These are phyloP conservation scores for Ceratothoa steindachneri DNA, from an alignment of 2,888 invertebrate genomes.

Conservation along the genomic window DNA sequence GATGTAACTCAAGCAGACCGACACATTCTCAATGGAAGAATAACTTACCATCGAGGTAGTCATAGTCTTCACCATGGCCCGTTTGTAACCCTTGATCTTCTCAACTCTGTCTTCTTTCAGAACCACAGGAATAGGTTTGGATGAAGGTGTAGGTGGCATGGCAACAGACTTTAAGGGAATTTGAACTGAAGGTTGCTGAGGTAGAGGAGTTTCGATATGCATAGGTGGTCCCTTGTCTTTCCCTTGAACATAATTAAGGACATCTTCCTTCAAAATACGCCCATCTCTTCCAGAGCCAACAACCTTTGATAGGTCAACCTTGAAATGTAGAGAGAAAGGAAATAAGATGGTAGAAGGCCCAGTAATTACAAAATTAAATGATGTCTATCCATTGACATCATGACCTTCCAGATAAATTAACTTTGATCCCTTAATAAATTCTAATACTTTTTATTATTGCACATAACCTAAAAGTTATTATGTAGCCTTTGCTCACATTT, in stretches of 20 bases:
- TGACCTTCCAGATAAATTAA: too few species aligned
- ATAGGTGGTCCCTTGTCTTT: slow-evolving; percentile 21
- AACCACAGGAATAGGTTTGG: slow-evolving; percentile 44
- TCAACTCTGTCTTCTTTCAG: slow-evolving; percentile 58
- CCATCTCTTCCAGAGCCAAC: slow-evolving; percentile 79
- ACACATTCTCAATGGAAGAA: too few species aligned
- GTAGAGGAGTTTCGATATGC: slow-evolving; percentile 31
- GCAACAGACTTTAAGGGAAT: slow-evolving; percentile 35
- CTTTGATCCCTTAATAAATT: too few species aligned
- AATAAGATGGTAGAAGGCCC: neutral
- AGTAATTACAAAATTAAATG: neutral
- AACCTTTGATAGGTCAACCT: slow-evolving; percentile 68
- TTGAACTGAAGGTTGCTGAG: slow-evolving; percentile 15
- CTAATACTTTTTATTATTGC: too few species aligned
- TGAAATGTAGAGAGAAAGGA: neutral
- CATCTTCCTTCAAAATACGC: slow-evolving; percentile 91
- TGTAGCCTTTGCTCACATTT: too few species aligned
- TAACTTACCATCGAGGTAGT: slow-evolving; percentile 67
- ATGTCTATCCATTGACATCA: neutral
- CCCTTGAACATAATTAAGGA: slow-evolving; percentile 63
- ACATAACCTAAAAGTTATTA: too few species aligned
- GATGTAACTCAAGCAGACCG: too few species aligned
- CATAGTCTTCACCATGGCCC: slow-evolving; percentile 96
- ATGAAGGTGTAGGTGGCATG: slow-evolving; percentile 17
- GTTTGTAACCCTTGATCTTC: slow-evolving; percentile 73